Evolutionary conservation across 2,113 vertebrate genomes (phyloP).

Genomic region (Sakesphorus luctuosus): DNA sequence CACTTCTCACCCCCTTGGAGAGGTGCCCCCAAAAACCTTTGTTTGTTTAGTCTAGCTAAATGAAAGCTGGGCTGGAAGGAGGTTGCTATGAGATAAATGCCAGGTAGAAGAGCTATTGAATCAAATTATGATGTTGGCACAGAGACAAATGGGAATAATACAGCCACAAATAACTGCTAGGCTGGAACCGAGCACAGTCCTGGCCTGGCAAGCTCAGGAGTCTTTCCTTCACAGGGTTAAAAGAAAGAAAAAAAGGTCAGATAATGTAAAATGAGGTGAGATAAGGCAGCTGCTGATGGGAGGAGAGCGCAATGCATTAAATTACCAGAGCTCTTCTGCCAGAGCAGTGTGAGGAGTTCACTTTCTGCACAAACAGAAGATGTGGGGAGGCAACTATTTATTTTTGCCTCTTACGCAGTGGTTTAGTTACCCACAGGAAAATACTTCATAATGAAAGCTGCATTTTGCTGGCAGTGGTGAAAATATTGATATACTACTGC

Average conservation of each 20-base stretch:
- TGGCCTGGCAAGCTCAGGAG: neutral
- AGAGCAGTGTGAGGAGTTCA: neutral
- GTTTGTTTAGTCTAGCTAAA: neutral
- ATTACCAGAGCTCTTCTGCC: neutral
- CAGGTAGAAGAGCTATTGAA: slow-evolving; percentile 26
- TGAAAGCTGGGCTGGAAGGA: neutral
- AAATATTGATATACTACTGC: slow-evolving; percentile 35
- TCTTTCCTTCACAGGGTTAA: neutral
- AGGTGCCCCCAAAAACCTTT: neutral
- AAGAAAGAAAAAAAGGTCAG: neutral
- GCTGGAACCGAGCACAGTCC: neutral
- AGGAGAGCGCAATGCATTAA: neutral
- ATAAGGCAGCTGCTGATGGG: neutral
- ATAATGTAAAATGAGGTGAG: neutral
- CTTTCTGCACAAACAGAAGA: neutral
- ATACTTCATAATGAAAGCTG: slow-evolving; percentile 28
- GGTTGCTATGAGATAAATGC: slow-evolving; percentile 35
- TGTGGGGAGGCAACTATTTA: neutral
- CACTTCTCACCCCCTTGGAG: neutral
- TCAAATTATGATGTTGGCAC: neutral
- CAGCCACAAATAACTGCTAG: neutral
- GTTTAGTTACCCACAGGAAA: slow-evolving; percentile 34
- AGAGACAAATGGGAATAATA: neutral
- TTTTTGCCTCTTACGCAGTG: neutral
- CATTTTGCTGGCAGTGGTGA: neutral